Percentiles rank a stretch among this genome's conserved stretches.
Conservation (phyloP, 2,113 vertebrate species). For the Leptobrachium leishanense region DNA sequence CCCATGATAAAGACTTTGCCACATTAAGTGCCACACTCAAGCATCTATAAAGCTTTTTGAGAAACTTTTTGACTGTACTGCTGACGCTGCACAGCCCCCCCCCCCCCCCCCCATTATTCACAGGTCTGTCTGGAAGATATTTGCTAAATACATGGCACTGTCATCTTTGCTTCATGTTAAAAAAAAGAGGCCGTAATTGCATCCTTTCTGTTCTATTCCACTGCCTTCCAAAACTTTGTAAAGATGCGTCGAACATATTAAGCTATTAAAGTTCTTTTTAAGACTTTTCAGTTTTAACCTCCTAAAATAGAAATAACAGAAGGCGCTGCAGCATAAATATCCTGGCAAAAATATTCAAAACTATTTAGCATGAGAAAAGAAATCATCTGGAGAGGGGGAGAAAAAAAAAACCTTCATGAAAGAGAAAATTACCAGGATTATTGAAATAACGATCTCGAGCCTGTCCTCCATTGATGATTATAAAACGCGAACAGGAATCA, state of each 20-base stretch:
- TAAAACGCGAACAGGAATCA: slow-evolving; percentile 23
- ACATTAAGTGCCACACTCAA: neutral
- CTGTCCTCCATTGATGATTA: slow-evolving; percentile 35
- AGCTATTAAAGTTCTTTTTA: slow-evolving; percentile 58
- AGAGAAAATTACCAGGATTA: slow-evolving; percentile 44
- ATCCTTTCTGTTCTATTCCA: slow-evolving; percentile 6
- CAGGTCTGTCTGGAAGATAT: slow-evolving; percentile 28
- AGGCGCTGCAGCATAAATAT: slow-evolving; percentile 32
- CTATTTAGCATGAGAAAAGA: slow-evolving; percentile 49
- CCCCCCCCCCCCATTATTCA: neutral
- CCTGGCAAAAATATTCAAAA: slow-evolving; percentile 38
- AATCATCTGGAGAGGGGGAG: slow-evolving; percentile 28
- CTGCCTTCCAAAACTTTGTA: slow-evolving; percentile 30
- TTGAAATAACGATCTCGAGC: slow-evolving; percentile 32
- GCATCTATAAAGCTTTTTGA: neutral
- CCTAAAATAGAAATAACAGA: slow-evolving; percentile 42
- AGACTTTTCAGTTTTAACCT: slow-evolving; percentile 49
- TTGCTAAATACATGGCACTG: neutral
- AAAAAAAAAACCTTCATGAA: slow-evolving; percentile 10
- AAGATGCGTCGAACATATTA: slow-evolving; percentile 37
- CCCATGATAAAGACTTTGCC: neutral
- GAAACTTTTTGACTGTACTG: slow-evolving; percentile 2
- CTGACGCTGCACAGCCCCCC: no score
- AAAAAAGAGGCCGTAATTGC: slow-evolving; percentile 30
- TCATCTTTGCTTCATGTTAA: slow-evolving; percentile 33